A percentile compares a stretch with the other conserved stretches of the same genome.
Conservation (phyloP, 2,113 vertebrate species). For the Equus przewalskii region DNA sequence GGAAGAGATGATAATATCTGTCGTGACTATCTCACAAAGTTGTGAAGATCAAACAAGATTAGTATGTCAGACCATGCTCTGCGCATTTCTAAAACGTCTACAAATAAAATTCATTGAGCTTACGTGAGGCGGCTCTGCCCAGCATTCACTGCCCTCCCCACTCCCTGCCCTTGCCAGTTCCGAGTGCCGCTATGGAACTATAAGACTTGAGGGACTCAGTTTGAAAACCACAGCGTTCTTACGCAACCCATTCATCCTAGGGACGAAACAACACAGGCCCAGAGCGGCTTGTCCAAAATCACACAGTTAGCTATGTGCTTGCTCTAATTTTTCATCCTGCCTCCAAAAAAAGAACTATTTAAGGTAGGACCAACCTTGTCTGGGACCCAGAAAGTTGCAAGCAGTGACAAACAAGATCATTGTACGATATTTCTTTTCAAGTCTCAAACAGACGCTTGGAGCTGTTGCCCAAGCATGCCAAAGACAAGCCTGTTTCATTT, state of each 20-base stretch:
- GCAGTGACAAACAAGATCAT: constrained; percentile 59
- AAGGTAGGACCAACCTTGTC: constrained; percentile 36
- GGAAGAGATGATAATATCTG: background rate
- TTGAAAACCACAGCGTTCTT: background rate
- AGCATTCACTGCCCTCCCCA: background rate
- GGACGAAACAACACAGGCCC: constrained; percentile 8
- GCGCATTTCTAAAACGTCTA: background rate
- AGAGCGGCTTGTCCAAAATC: constrained; percentile 17
- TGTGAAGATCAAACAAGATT: background rate
- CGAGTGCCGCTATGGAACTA: background rate
- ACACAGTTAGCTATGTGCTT: background rate
- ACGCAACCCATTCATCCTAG: background rate
- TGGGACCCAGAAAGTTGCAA: constrained; percentile 47
- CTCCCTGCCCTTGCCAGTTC: background rate
- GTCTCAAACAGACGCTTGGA: constrained; percentile 65
- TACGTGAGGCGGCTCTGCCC: background rate
- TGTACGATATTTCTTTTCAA: constrained; percentile 64
- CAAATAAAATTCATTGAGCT: background rate
- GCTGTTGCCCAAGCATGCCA: constrained; percentile 49
- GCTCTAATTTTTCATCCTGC: background rate
- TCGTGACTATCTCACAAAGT: background rate
- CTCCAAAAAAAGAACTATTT: constrained; percentile 44
- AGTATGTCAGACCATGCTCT: background rate
- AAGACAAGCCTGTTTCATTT: constrained; percentile 64
- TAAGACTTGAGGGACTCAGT: background rate